Percentiles rank a stretch among this genome's conserved stretches.
Conservation (phyloP, 2,113 vertebrate species). For the Nothoprocta perdicaria region DNA sequence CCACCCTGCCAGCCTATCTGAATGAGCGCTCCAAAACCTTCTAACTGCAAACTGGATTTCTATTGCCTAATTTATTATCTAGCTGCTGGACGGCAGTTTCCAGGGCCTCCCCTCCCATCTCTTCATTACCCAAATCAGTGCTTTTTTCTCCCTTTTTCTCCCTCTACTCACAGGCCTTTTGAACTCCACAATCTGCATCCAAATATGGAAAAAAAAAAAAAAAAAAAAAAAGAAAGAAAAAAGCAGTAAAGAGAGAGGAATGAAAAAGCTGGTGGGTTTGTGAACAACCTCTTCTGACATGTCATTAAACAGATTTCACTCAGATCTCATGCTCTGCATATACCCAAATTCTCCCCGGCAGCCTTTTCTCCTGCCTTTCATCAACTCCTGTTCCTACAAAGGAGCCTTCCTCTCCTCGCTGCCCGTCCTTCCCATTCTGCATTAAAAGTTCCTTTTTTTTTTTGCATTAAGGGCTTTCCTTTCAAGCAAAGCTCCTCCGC, state of each 20-base stretch:
- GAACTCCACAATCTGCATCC: neutral
- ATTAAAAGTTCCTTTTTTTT: conserved; percentile 50
- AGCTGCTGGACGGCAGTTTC: neutral
- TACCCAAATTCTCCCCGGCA: conserved; percentile 1
- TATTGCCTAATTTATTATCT: neutral
- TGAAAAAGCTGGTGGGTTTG: conserved; percentile 14
- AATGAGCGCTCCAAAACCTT: neutral
- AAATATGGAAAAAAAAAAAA: neutral
- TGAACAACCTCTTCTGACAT: conserved; percentile 12
- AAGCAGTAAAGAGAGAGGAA: conserved; percentile 13
- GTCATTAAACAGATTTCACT: conserved; percentile 42
- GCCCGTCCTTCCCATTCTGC: conserved; percentile 23
- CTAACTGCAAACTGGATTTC: neutral
- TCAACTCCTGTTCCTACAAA: conserved; percentile 23
- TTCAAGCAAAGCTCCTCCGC: conserved; percentile 51
- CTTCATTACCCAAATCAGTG: neutral
- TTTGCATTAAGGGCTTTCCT: conserved; percentile 56
- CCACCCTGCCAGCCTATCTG: too few species aligned
- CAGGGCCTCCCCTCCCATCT: neutral
- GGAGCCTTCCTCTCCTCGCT: conserved; percentile 5
- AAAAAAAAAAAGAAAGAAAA: neutral
- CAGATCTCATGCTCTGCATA: conserved; percentile 3
- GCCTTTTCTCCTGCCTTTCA: conserved; percentile 29
- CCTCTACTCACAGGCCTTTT: neutral
- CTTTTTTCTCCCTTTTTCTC: neutral